phyloP scores from a whole-genome alignment of 2,888 invertebrate species.

The Piscicola geometra region DNA sequence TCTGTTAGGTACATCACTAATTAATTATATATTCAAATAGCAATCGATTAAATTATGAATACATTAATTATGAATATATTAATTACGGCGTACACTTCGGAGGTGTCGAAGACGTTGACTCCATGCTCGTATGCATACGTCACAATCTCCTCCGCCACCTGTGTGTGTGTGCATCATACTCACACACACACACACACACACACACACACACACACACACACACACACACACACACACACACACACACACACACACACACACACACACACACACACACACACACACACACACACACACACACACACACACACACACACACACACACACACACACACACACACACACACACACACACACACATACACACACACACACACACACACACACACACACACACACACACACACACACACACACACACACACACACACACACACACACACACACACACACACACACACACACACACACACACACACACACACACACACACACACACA shows the following conservation, averaged over 20 bases:
- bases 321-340: constrained; percentile 17
- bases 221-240: constrained; percentile 16
- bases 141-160: constrained; percentile 79
- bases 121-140: constrained; percentile 89
- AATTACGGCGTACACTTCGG: constrained; percentile 75
- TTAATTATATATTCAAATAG: too few relatives aligned
- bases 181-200: constrained; percentile 22
- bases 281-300: constrained; percentile 14
- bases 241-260: constrained; percentile 11
- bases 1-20: too few relatives aligned
- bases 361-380: constrained; percentile 21
- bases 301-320: constrained; percentile 23
- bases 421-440: constrained; percentile 22
- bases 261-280: constrained; percentile 23
- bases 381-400: constrained; percentile 25
- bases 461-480: constrained; percentile 21
- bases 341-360: constrained; percentile 24
- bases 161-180: constrained; percentile 17
- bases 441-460: constrained; percentile 18
- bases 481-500: constrained; percentile 21
- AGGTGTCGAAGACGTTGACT: constrained; percentile 90
- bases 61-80: too few relatives aligned
- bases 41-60: too few relatives aligned
- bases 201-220: constrained; percentile 12
- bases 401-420: constrained; percentile 24